Conservation (phyloP, 2,113 vertebrate species). For the Archocentrus centrarchus region DNA sequence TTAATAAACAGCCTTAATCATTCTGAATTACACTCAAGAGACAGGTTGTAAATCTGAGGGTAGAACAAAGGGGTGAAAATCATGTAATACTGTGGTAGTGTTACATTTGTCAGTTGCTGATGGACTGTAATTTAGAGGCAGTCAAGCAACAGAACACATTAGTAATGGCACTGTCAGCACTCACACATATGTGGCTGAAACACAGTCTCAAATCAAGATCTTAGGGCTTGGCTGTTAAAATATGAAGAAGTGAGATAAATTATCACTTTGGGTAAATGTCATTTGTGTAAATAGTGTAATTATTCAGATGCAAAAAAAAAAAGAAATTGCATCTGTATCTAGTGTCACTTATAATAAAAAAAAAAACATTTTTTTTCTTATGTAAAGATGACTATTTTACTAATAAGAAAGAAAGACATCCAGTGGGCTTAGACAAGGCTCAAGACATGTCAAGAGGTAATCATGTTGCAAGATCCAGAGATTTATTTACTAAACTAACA, state of each 20-base stretch:
- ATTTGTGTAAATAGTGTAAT: background rate
- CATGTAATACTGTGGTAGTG: background rate
- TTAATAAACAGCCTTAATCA: slow-evolving; percentile 62
- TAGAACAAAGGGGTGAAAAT: slow-evolving; percentile 29
- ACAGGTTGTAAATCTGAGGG: slow-evolving; percentile 48
- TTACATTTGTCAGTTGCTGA: slow-evolving; percentile 34
- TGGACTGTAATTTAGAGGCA: slow-evolving; percentile 48
- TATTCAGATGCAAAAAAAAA: background rate
- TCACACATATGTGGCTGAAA: slow-evolving; percentile 38
- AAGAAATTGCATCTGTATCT: background rate
- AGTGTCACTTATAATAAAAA: background rate
- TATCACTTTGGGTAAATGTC: slow-evolving; percentile 21
- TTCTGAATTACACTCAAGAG: slow-evolving; percentile 50
- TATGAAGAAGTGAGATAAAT: slow-evolving; percentile 20
- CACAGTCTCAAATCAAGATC: slow-evolving; percentile 41
- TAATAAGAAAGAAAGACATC: background rate
- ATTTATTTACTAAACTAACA: background rate
- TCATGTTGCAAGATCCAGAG: background rate
- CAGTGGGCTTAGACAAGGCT: background rate
- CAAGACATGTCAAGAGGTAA: background rate
- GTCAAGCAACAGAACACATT: slow-evolving; percentile 45
- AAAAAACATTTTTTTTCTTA: background rate
- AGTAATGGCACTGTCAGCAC: slow-evolving; percentile 30
- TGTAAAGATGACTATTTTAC: background rate
- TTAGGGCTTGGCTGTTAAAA: slow-evolving; percentile 42